Conservation (phyloP, 92 coral and sea anemone genomes). For the Epizoanthus stellaris region DNA sequence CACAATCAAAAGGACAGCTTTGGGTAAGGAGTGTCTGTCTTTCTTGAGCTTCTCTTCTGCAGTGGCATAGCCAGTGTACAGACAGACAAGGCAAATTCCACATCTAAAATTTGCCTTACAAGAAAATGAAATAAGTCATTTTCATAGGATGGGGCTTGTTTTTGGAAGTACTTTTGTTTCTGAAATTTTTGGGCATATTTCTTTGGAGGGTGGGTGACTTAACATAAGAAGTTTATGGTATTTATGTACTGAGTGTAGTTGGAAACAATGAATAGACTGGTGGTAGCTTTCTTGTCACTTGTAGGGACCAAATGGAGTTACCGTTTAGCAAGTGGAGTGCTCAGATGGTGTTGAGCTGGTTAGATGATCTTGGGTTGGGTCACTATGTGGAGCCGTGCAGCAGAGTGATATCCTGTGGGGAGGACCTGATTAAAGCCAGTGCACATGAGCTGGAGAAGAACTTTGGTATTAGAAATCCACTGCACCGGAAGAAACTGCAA, state of each 20-base stretch:
- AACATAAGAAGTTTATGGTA: too few species aligned
- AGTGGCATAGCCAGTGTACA: neutral
- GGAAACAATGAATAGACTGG: too few species aligned
- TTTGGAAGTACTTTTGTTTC: too few species aligned
- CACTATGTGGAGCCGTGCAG: slow-evolving; percentile 76
- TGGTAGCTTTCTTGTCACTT: neutral
- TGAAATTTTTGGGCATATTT: too few species aligned
- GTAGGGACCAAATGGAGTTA: slow-evolving; percentile 87
- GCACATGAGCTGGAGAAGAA: slow-evolving; percentile 85
- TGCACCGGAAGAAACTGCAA: slow-evolving; percentile 96
- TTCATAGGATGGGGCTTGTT: too few species aligned
- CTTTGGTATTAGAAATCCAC: slow-evolving; percentile 81
- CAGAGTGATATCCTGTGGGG: slow-evolving; percentile 73
- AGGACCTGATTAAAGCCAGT: slow-evolving; percentile 86
- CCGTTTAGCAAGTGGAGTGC: slow-evolving; percentile 91
- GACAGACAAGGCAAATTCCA: too few species aligned
- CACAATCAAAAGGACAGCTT: slow-evolving; percentile 59
- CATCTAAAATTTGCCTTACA: too few species aligned
- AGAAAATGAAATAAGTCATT: too few species aligned
- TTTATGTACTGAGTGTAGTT: neutral
- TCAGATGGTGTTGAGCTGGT: slow-evolving; percentile 96
- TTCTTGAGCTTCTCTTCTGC: neutral
- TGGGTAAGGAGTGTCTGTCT: slow-evolving; percentile 72
- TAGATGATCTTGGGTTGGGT: slow-evolving; percentile 94
- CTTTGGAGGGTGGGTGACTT: too few species aligned